Evolutionary conservation across 2,888 invertebrate genomes (phyloP), one percentile per base, ranked within the genome.

Genomic region (Argyresthia goedartella): DNA sequence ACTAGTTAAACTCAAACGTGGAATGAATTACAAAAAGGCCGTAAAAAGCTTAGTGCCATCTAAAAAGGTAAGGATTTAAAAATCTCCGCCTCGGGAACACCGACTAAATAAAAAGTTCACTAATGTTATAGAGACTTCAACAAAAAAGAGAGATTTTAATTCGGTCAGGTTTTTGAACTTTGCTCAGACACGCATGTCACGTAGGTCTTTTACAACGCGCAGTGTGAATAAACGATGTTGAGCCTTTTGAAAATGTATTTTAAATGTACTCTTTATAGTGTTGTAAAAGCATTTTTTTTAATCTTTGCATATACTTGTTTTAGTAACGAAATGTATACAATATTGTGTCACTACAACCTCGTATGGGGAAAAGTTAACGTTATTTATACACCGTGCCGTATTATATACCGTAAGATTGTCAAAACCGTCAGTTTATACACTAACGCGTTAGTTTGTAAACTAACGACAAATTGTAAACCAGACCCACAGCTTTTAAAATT

Each of bases 161-260:
- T 67, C 54, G 54, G 61, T 57, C 60, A 67, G 64, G 48, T 35
- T 48, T 48, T 33, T 15, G 36, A 36, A 36, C 15, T 48, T 48
- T 4, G 50, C 44, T 47, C 34, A 34, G 49, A 57, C 53, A 69
- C 51, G 57, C 67, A 54, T 54, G 58, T 64, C 75, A 74, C 74
- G 73, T 74, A 67, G 59, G 55, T 61, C 58, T 65, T 71, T 62
- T 64, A 66, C 61, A 57, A 58, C 62, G 60, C 64, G 57, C 62
- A 60, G 61, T 55, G 60, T 64, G 60, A 64, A 66, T 59, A 39
- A 48, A 15, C 36, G 48, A 36, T 48, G 36, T 35, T 9, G 14
- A 10, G 48, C 13, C 48, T 48, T 36, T 48, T 48, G 14, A 46
- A 48, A 48, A 35, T 44, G 44, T 15, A 25, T 25, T 25, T 25